Percentiles rank a stretch among this genome's conserved stretches.
Conservation (phyloP, 2,113 vertebrate species). For the Corydoras sp. region DNA sequence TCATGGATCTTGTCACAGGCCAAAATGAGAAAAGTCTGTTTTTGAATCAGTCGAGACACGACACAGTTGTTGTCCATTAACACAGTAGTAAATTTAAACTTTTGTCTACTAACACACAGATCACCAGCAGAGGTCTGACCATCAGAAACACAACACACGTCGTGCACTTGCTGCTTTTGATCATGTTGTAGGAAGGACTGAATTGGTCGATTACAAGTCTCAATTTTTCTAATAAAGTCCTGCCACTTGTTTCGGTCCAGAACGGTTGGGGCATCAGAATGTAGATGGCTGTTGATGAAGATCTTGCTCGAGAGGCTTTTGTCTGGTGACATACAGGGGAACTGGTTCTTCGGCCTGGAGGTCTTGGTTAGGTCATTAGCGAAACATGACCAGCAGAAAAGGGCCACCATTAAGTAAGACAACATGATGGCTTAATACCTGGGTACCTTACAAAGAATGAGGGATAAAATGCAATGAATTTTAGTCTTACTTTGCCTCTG, state of each 20-base stretch:
- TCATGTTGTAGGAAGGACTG: slow-evolving; percentile 17
- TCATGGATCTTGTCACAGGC: slow-evolving; percentile 12
- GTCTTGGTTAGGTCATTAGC: neutral
- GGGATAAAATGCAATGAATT: too few species aligned
- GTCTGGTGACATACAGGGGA: neutral
- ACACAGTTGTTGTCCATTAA: neutral
- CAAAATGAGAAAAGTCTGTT: slow-evolving; percentile 20
- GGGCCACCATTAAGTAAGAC: neutral
- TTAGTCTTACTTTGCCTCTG: too few species aligned
- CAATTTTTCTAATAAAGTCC: neutral
- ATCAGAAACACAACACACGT: slow-evolving; percentile 13
- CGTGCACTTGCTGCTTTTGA: neutral
- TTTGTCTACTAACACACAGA: slow-evolving; percentile 22
- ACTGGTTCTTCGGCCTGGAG: neutral
- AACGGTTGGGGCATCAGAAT: neutral
- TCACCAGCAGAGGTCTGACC: neutral
- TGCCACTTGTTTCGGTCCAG: slow-evolving; percentile 23
- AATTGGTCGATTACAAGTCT: neutral
- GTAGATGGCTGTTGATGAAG: slow-evolving; percentile 12
- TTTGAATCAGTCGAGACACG: neutral
- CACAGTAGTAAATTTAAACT: slow-evolving; percentile 13
- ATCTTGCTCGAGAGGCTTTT: neutral
- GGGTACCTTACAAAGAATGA: too few species aligned
- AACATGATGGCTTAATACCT: neutral
- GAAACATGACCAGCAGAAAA: neutral